These are phyloP conservation scores for Eumaeus atala DNA, from an alignment of 1,140 invertebrate species.

Conservation along the genomic window DNA sequence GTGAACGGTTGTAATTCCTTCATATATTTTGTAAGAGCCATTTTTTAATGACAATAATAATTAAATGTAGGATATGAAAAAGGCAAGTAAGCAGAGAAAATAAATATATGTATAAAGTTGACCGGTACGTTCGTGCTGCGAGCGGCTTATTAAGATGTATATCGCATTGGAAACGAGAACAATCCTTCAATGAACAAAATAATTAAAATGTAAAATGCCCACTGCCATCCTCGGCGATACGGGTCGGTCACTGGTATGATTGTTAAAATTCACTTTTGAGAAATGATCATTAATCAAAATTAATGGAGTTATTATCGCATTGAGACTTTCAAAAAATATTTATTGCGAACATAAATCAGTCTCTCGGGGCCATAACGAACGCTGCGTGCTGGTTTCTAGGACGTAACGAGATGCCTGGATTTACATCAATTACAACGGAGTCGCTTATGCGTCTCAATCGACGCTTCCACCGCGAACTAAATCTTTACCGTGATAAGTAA, in stretches of 20 bases:
- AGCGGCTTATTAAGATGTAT: conserved; percentile 16
- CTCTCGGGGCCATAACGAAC: conserved; percentile 65
- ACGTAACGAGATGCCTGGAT: conserved; percentile 28
- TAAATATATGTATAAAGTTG: conserved; percentile 4
- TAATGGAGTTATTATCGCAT: conserved; percentile 73
- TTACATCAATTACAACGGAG: conserved; percentile 18
- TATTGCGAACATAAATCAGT: conserved; percentile 68
- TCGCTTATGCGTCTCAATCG: conserved; percentile 13
- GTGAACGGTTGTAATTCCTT: too few relatives aligned
- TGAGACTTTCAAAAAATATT: conserved; percentile 71
- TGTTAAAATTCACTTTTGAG: conserved; percentile 67
- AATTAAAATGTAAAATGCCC: conserved; percentile 58
- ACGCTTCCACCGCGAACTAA: conserved; percentile 15
- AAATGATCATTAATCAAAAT: conserved; percentile 73
- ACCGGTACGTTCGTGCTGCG: conserved; percentile 2
- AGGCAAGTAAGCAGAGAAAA: background rate
- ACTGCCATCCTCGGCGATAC: conserved; percentile 40
- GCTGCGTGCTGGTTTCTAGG: conserved; percentile 58
- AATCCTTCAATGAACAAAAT: conserved; percentile 49
- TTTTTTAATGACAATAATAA: too few relatives aligned
- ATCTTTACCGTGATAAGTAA: background rate
- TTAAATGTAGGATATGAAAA: too few relatives aligned
- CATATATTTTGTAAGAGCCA: too few relatives aligned
- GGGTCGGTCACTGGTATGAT: conserved; percentile 42
- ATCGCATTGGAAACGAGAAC: conserved; percentile 44